Evolutionary conservation across 2,797 vertebrate species (phyloP).

Genomic region (Orientallactaga sibirica): DNA sequence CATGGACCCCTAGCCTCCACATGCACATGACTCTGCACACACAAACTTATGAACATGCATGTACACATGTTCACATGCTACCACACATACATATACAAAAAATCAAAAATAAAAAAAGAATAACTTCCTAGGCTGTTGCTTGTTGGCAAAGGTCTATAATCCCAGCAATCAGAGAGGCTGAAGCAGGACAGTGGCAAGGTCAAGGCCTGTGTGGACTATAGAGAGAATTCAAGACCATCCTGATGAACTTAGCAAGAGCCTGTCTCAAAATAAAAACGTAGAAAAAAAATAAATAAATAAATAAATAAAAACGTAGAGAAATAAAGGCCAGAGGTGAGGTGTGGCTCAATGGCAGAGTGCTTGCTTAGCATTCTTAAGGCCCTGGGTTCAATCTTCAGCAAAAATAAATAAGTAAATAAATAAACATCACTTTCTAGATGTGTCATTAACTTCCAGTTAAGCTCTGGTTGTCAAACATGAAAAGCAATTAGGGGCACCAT

Average conservation of each 20-base stretch:
- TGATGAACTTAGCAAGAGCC: not conserved
- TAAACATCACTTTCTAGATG: not conserved
- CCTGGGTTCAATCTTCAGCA: not conserved
- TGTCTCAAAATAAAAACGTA: not conserved
- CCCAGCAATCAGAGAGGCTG: not conserved
- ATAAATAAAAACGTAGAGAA: not conserved
- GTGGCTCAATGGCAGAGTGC: not conserved
- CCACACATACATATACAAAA: no score
- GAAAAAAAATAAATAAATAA: not conserved
- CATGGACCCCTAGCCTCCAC: no score
- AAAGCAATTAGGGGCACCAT: no score
- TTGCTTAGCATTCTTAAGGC: no score
- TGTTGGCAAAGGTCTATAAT: not conserved
- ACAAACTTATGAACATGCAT: no score
- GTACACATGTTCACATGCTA: no score
- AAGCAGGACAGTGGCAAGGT: not conserved
- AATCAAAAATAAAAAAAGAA: not conserved
- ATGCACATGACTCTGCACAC: no score
- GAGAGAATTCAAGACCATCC: not conserved
- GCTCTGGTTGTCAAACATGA: no score
- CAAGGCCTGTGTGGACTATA: not conserved
- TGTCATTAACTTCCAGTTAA: no score
- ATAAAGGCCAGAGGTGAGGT: not conserved
- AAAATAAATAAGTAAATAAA: not conserved
- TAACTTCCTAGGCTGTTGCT: not conserved